Evolutionary conservation across 1,140 invertebrate genomes (phyloP), one percentile per base, ranked within the genome.

Genomic region (Idris sp.): DNA sequence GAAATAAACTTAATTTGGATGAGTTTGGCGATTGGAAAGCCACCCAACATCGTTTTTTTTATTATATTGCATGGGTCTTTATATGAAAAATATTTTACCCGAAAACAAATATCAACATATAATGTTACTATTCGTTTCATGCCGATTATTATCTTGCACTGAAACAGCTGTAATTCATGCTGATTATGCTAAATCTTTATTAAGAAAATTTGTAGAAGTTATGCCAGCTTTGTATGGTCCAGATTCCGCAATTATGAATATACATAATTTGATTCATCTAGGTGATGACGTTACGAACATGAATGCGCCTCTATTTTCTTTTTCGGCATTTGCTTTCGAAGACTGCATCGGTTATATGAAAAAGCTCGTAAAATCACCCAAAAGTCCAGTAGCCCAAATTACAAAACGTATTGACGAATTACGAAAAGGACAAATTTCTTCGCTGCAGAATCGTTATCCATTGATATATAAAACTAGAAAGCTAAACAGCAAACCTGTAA

Each of bases 261-360:
- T 35, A 4, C 33, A 35, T 14, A 35, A 35, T 15, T 35, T 35
- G 15, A 8, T 35, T 4, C 33, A 35, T 15, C 3, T 35, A 3
- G 33, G 10, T 3, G 33, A 35, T 8, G 33, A 35, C 15, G 33
- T 35, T 4, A 43, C 2, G 28, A 18, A 28, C 1, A 64, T 53
- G 35, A 31, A 31, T 5, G 8, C 2, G 4, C 14, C 44, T 18
- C 13, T 64, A 28, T 16, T 13, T 44, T 11, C 19, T 16, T 22
- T 44, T 13, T 33, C 38, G n/a, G 48, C 62, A 30, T 67, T 54
- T 15, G 3, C 36, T 30, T 64, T 64, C 16, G 59, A 64, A 43
- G 31, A 64, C 19, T 31, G 8, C 16, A 19, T 35, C 7, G 59
- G 59, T 4, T 30, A n/a, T 30, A 25, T 65, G 10, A 65, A 25